Percentiles rank a stretch among this genome's conserved stretches.
Conservation (phyloP, 2,113 vertebrate species). For the Sturnus vulgaris region DNA sequence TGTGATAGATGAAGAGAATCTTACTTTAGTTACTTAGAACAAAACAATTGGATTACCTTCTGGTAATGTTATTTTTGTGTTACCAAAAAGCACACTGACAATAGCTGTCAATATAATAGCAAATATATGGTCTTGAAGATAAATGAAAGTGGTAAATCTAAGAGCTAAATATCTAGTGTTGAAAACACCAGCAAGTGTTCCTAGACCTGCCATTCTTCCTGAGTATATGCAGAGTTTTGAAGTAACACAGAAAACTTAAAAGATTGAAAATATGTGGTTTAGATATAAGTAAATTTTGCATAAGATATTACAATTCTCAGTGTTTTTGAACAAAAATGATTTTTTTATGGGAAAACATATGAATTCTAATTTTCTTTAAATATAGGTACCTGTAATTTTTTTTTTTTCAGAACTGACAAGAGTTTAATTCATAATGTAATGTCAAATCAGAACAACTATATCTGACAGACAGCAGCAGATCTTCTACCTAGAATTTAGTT, state of each 20-base stretch:
- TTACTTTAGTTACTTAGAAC: background rate
- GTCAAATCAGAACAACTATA: background rate
- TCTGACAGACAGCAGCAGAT: background rate
- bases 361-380: background rate
- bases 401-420: background rate
- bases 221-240: background rate
- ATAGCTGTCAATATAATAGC: background rate
- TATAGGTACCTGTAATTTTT: background rate
- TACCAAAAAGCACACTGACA: background rate
- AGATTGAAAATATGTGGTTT: background rate
- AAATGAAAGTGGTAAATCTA: background rate
- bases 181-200: background rate
- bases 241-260: background rate
- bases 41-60: background rate
- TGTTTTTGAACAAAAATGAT: background rate
- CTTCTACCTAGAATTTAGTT: background rate
- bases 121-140: background rate
- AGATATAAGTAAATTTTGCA: background rate
- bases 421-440: background rate
- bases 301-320: background rate
- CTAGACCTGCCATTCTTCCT: background rate
- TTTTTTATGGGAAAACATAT: background rate
- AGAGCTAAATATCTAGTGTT: background rate
- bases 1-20: rapidly evolving
- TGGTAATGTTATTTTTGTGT: background rate